phyloP scores from a whole-genome alignment of 2,888 invertebrate genomes.

The Thereva unica region DNA sequence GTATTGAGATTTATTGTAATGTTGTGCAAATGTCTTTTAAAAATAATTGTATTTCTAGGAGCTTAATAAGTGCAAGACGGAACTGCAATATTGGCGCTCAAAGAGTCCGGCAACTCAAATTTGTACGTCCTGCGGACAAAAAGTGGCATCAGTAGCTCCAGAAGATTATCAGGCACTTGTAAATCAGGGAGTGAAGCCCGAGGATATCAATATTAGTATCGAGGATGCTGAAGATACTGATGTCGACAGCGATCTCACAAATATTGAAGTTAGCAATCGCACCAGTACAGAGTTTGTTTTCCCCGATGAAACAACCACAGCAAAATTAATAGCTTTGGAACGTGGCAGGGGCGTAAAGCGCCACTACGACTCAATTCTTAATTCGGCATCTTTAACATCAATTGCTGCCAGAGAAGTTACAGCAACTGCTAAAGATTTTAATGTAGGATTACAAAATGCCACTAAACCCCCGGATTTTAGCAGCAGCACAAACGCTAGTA shows the following conservation, averaged over 20 bases:
- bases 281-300: constrained; percentile 48
- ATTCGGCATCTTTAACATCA: constrained; percentile 13
- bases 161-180: constrained; percentile 66
- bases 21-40: not conserved
- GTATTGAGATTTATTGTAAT: constrained; percentile 54
- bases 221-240: constrained; percentile 53
- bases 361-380: constrained; percentile 44
- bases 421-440: constrained; percentile 24
- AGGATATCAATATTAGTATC: constrained; percentile 56
- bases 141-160: constrained; percentile 60
- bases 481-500: not conserved
- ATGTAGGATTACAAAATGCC: constrained; percentile 18
- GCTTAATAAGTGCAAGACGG: constrained; percentile 89
- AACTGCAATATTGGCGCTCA: constrained; percentile 88
- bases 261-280: constrained; percentile 24
- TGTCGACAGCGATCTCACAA: constrained; percentile 43
- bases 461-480: constrained; percentile 10
- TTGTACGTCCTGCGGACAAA: constrained; percentile 75
- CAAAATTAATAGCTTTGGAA: constrained; percentile 53
- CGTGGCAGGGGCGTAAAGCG: constrained; percentile 53
- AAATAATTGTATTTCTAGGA: constrained; percentile 63
- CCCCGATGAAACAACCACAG: constrained; percentile 55
- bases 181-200: constrained; percentile 65
- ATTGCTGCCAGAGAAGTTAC: constrained; percentile 4
- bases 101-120: constrained; percentile 79